Conservation (phyloP, 2,797 vertebrate genomes). For the Pteronotus mesoamericanus region DNA sequence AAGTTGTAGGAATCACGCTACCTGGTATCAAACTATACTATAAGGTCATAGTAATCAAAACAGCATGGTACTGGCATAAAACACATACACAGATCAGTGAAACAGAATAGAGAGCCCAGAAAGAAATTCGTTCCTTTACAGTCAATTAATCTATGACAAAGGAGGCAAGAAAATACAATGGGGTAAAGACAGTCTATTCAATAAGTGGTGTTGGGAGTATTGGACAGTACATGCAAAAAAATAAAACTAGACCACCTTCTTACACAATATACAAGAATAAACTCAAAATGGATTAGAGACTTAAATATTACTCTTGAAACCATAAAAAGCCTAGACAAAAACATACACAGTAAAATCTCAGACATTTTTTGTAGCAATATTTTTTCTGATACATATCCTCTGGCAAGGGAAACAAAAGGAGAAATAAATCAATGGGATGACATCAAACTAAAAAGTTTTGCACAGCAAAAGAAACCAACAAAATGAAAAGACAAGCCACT, state of each 20-base stretch:
- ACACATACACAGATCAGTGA: background rate
- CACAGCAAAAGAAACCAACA: background rate
- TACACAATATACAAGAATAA: background rate
- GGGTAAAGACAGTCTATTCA: background rate
- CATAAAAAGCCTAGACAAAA: background rate
- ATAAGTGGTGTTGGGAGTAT: background rate
- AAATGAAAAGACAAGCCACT: background rate
- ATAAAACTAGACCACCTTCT: background rate
- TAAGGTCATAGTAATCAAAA: background rate
- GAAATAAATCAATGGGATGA: background rate
- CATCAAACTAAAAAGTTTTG: background rate
- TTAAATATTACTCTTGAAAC: background rate
- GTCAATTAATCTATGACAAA: background rate
- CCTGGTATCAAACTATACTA: background rate
- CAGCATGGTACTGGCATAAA: background rate
- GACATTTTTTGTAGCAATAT: background rate
- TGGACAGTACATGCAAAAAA: background rate
- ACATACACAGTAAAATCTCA: background rate
- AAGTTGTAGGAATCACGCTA: background rate
- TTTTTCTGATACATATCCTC: background rate
- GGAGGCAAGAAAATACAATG: background rate
- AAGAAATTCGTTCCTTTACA: background rate
- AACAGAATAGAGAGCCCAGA: background rate
- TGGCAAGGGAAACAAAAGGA: background rate
- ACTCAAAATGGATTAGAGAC: background rate